These are phyloP conservation scores for Euplagia quadripunctaria DNA, from an alignment of 2,888 invertebrate genomes.

Conservation along the genomic window DNA sequence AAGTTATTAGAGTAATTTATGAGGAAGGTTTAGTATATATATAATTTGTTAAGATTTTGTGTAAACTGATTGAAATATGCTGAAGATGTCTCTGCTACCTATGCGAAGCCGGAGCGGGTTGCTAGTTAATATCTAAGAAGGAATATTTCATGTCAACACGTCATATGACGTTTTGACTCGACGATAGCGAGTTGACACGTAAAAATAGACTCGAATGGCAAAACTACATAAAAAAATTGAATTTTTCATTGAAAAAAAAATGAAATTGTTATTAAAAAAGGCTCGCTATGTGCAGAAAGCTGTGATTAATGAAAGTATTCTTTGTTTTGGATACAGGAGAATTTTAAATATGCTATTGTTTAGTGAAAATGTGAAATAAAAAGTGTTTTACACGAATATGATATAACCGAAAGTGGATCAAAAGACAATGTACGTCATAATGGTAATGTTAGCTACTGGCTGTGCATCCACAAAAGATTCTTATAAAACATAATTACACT, in stretches of 20 bases:
- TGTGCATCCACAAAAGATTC: conserved; percentile 30
- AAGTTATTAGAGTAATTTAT: too few relatives aligned
- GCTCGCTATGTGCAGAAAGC: background rate
- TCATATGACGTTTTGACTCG: too few relatives aligned
- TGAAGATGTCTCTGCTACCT: too few relatives aligned
- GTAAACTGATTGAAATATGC: too few relatives aligned
- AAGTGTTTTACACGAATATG: conserved; percentile 21
- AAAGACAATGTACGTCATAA: conserved; percentile 18
- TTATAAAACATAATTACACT: conserved; percentile 45
- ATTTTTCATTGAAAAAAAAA: too few relatives aligned
- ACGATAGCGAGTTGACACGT: background rate
- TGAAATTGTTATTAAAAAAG: background rate
- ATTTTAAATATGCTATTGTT: conserved; percentile 23
- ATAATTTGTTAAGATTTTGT: too few relatives aligned
- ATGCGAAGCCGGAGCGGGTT: too few relatives aligned
- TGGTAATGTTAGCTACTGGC: conserved; percentile 27
- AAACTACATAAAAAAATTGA: background rate
- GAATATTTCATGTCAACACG: too few relatives aligned
- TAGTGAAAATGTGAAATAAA: conserved; percentile 21
- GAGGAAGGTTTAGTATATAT: too few relatives aligned
- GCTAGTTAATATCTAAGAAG: background rate
- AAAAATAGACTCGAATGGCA: background rate
- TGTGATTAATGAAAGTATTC: conserved; percentile 12
- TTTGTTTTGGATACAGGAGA: conserved; percentile 5
- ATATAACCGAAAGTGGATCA: conserved; percentile 24